Percentiles rank a stretch among this genome's conserved stretches.
phyloP scores from a whole-genome alignment of 1,140 invertebrate genomes.

The Mesaphorura yosii region DNA sequence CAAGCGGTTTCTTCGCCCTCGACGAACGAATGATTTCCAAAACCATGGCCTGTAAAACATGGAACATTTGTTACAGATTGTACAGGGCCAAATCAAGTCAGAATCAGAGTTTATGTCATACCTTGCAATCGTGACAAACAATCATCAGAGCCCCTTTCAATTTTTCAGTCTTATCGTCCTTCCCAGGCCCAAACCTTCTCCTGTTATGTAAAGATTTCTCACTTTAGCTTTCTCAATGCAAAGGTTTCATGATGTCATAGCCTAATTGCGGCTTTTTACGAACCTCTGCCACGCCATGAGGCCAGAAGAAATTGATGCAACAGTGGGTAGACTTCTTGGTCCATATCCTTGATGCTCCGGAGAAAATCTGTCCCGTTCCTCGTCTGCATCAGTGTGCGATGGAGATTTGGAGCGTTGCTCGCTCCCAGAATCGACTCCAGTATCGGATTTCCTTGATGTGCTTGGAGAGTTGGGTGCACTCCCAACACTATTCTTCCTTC shows the following conservation, averaged over 20 bases:
- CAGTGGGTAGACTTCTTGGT: conserved; percentile 35
- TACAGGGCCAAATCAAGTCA: too few relatives aligned
- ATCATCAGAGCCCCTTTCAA: conserved; percentile 67
- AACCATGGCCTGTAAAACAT: conserved; percentile 10
- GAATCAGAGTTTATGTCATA: conserved; percentile 84
- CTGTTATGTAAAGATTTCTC: conserved; percentile 14
- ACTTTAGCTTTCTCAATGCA: background rate
- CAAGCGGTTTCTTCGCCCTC: conserved; percentile 61
- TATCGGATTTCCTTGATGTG: conserved; percentile 38
- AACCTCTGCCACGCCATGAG: conserved; percentile 31
- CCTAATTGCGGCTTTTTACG: too few relatives aligned
- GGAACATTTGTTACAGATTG: background rate
- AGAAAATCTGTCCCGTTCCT: conserved; percentile 21
- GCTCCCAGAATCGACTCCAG: conserved; percentile 37
- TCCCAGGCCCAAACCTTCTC: conserved; percentile 31
- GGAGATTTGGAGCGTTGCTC: conserved; percentile 29
- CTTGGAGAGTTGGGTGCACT: conserved; percentile 55
- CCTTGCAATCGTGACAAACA: conserved; percentile 87
- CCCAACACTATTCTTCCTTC: conserved; percentile 41
- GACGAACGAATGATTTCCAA: conserved; percentile 80
- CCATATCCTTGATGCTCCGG: conserved; percentile 19
- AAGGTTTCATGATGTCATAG: too few relatives aligned
- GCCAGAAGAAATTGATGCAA: conserved; percentile 36
- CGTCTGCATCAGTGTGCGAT: conserved; percentile 13
- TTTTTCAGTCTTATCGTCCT: conserved; percentile 44